Evolutionary conservation across 2,113 vertebrate genomes (phyloP).

Genomic region (Etheostoma spectabile): DNA sequence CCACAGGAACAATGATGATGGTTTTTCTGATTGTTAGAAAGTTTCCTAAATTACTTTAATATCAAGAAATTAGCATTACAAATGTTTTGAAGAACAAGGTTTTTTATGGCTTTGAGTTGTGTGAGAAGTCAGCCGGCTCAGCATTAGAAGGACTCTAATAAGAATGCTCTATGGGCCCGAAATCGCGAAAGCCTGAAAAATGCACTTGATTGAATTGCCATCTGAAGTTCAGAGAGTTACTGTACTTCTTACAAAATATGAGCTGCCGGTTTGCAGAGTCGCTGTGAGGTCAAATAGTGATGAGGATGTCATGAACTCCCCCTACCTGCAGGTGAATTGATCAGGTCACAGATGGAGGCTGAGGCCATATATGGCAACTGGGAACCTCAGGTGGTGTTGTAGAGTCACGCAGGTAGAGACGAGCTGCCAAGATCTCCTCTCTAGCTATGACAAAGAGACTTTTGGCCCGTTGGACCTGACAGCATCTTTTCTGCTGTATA

Average conservation of each 20-base stretch:
- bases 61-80: not conserved
- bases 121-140: not conserved
- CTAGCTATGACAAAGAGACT: slow-evolving; percentile 56
- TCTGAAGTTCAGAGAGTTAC: not conserved
- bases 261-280: not conserved
- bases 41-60: not conserved
- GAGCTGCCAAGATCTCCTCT: slow-evolving; percentile 48
- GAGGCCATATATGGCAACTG: slow-evolving; percentile 39
- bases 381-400: slow-evolving; percentile 46
- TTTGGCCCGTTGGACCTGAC: no score
- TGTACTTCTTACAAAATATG: no score
- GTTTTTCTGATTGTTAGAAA: no score
- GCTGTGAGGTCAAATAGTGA: not conserved
- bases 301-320: slow-evolving; percentile 16
- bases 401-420: slow-evolving; percentile 30
- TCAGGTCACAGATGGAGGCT: slow-evolving; percentile 58
- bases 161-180: not conserved
- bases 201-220: not conserved
- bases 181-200: not conserved
- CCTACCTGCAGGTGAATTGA: slow-evolving; percentile 42
- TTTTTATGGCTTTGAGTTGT: not conserved
- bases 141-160: not conserved
- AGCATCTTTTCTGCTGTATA: slow-evolving; percentile 30
- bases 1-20: not conserved
- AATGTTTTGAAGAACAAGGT: not conserved